A percentile compares a stretch with the other conserved stretches of the same genome.
phyloP scores from a whole-genome alignment of 2,113 vertebrate genomes.

The Muscicapa adusta region DNA sequence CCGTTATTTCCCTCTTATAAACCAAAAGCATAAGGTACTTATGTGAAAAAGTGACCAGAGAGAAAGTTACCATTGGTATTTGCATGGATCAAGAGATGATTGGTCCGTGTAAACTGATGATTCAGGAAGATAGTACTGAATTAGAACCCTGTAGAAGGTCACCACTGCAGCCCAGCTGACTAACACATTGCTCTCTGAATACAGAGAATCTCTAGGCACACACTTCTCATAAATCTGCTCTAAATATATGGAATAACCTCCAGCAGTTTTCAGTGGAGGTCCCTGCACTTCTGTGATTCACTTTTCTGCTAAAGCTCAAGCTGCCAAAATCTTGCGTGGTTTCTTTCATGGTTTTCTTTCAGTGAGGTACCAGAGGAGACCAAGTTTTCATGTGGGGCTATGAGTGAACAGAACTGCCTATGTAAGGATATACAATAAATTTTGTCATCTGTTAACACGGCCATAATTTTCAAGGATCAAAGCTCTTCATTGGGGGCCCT shows the following conservation, averaged over 20 bases:
- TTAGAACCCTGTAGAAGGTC: neutral
- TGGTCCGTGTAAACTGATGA: neutral
- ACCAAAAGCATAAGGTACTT: neutral
- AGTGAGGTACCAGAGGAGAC: neutral
- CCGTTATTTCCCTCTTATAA: neutral
- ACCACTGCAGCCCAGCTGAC: neutral
- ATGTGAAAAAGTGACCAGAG: neutral
- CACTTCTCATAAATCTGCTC: neutral
- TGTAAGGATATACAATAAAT: neutral
- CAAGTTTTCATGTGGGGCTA: neutral
- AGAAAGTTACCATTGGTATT: neutral
- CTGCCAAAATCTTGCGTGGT: neutral
- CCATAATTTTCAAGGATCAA: neutral
- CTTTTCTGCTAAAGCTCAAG: neutral
- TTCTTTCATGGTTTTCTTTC: neutral
- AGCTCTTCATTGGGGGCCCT: neutral
- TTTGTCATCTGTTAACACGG: neutral
- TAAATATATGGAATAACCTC: neutral
- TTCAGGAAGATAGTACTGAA: neutral
- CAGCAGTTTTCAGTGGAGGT: neutral
- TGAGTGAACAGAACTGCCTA: neutral
- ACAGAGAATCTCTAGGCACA: neutral
- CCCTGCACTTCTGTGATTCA: neutral
- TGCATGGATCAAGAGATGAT: neutral
- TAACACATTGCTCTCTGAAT: neutral